Evolutionary conservation across 2,797 vertebrate genomes (phyloP).

Genomic region (Urosaurus nigricauda): DNA sequence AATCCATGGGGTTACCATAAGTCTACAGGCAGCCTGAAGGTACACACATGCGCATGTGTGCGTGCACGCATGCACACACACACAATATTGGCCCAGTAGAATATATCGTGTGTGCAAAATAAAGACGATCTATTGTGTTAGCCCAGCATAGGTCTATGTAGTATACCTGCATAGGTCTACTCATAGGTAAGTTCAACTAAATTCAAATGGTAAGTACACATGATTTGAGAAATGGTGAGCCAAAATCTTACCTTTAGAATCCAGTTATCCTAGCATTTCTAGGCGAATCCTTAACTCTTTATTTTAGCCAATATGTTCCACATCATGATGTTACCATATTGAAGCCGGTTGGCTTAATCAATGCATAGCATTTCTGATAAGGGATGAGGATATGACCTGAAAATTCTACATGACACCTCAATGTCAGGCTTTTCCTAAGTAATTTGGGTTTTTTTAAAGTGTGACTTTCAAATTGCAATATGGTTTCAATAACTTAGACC

Average conservation of each 20-base stretch:
- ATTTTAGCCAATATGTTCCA: not conserved
- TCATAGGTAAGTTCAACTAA: too few relatives aligned
- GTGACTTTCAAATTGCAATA: not conserved
- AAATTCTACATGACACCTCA: not conserved
- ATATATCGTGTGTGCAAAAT: not conserved
- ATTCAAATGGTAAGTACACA: not conserved
- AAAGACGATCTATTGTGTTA: too few relatives aligned
- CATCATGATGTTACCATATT: not conserved
- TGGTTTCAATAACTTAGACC: slow-evolving; percentile 26
- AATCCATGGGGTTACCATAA: too few relatives aligned
- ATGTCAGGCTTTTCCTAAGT: not conserved
- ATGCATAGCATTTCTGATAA: not conserved
- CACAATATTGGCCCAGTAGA: not conserved
- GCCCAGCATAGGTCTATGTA: too few relatives aligned
- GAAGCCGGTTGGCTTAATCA: not conserved
- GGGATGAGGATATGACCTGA: not conserved
- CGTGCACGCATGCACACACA: not conserved
- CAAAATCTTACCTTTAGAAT: not conserved
- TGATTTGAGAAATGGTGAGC: not conserved
- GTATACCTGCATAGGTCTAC: too few relatives aligned
- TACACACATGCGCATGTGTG: too few relatives aligned
- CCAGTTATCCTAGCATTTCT: not conserved
- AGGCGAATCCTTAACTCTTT: too few relatives aligned
- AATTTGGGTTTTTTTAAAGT: not conserved
- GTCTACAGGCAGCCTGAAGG: not conserved